Percentiles rank a stretch among this genome's conserved stretches.
phyloP scores from a whole-genome alignment of 1,140 invertebrate species.

The Drosophila nannoptera region DNA sequence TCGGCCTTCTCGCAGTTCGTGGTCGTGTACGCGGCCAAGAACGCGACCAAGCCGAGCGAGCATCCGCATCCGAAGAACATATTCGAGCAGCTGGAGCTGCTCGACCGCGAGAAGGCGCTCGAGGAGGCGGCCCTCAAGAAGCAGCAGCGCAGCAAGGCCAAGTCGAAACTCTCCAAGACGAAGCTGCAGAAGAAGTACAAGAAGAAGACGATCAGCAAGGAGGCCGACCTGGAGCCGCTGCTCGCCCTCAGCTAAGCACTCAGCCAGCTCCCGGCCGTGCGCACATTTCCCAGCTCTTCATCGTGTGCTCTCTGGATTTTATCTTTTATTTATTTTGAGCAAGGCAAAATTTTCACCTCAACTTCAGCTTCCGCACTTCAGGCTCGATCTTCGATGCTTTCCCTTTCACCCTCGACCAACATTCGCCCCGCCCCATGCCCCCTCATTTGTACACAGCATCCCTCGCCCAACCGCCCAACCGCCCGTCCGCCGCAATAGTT shows the following conservation, averaged over 20 bases:
- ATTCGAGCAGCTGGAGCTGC: conserved; percentile 86
- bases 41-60: conserved; percentile 79
- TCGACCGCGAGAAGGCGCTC: conserved; percentile 82
- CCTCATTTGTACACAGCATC: not conserved
- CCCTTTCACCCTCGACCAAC: no score
- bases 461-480: not conserved
- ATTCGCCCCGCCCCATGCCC: not conserved
- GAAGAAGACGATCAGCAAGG: conserved; percentile 80
- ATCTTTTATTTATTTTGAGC: conserved; percentile 37
- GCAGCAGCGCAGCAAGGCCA: conserved; percentile 80
- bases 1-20: conserved; percentile 90
- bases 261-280: not conserved
- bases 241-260: conserved; percentile 83
- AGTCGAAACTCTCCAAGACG: conserved; percentile 84
- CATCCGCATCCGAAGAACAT: conserved; percentile 87
- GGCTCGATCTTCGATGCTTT: not conserved
- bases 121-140: conserved; percentile 76
- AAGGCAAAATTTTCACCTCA: conserved; percentile 11
- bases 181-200: conserved; percentile 82
- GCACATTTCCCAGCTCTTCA: conserved; percentile 11
- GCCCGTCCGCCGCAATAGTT: conserved; percentile 31
- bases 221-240: conserved; percentile 81
- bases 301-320: conserved; percentile 3
- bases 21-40: conserved; percentile 89
- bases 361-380: not conserved